Base-by-base conservation (phyloP, 2,113 vertebrate species). In the Elachura formosa region DNA sequence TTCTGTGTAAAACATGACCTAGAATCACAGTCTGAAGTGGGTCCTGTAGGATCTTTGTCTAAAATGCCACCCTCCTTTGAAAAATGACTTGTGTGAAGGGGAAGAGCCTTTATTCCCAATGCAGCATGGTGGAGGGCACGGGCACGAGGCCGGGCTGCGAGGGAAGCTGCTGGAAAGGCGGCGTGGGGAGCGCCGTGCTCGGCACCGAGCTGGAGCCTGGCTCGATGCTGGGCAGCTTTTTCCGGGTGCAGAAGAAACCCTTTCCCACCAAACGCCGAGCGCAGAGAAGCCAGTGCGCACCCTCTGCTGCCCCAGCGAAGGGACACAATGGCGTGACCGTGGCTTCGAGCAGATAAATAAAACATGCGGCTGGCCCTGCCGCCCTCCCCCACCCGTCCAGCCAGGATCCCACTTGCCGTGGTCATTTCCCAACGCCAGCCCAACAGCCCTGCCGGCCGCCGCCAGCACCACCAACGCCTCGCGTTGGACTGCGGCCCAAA, bases 331-430 rank as follows among this genome's bases (percentile, higher is more conserved):
- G 97, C 96, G 95, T 97, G 98, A 90, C 98, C 97, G 94, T 97
- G 98, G 97, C 98, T 98, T 97, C 91, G 94, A 98, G 76, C 95
- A 97, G 94, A 98, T 98, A 98, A 98, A 98, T 98, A 98, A 98
- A 98, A 98, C 97, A 98, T 98, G 98, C 61, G 96, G 93, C 78
- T 64, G 76, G 58, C 95, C 80, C 72, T 22, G 93, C 96, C 52
- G 87, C 54, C 89, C 95, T 90, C 88, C 82, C 90, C 73, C 84
- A 36, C 40, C 96, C 87, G 3, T 80, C 95, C 97, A 94, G 91
- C 98, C 96, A 97, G 95, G 97, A 96, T 97, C 97, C 74, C 97
- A 95, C 98, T 98, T 97, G 97, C 97, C 95, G 97, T 97, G 98
- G 98, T 98, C 98, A 98, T 98, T 98, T 97, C 98, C 98, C 98